A percentile compares a stretch with the other conserved stretches of the same genome.
These are phyloP conservation scores for Heliconius sara DNA, from an alignment of 2,888 invertebrate species.

Conservation along the genomic window DNA sequence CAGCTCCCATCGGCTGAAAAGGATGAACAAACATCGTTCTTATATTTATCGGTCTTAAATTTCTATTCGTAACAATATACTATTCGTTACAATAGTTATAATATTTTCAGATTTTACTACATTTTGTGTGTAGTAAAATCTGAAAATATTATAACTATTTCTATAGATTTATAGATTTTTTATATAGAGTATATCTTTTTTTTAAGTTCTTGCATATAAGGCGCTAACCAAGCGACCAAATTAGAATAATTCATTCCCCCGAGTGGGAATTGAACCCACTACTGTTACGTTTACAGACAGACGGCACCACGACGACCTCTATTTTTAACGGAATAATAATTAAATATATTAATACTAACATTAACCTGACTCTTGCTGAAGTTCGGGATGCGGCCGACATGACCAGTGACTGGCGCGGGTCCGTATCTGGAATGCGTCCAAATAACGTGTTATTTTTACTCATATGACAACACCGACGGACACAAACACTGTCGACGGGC, in stretches of 20 bases:
- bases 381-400: slow-evolving; percentile 79
- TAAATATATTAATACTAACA: slow-evolving; percentile 61
- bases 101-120: too few relatives aligned
- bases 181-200: too few relatives aligned
- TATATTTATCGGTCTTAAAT: too few relatives aligned
- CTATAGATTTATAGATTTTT: too few relatives aligned
- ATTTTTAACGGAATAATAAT: not conserved
- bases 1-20: slow-evolving; percentile 76
- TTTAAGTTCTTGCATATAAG: too few relatives aligned
- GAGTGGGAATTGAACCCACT: not conserved
- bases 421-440: slow-evolving; percentile 80
- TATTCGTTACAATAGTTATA: too few relatives aligned
- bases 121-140: too few relatives aligned
- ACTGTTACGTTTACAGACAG: not conserved
- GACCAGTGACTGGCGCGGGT: slow-evolving; percentile 67
- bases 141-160: too few relatives aligned
- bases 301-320: too few relatives aligned
- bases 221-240: not conserved
- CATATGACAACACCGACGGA: slow-evolving; percentile 56
- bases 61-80: not conserved
- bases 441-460: slow-evolving; percentile 74
- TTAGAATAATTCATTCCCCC: not conserved
- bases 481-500: slow-evolving; percentile 47
- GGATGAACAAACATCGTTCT: slow-evolving; percentile 39
- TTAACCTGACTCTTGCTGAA: slow-evolving; percentile 78